Conservation (phyloP, 2,888 invertebrate species). For the Gisinianus flammeolus region DNA sequence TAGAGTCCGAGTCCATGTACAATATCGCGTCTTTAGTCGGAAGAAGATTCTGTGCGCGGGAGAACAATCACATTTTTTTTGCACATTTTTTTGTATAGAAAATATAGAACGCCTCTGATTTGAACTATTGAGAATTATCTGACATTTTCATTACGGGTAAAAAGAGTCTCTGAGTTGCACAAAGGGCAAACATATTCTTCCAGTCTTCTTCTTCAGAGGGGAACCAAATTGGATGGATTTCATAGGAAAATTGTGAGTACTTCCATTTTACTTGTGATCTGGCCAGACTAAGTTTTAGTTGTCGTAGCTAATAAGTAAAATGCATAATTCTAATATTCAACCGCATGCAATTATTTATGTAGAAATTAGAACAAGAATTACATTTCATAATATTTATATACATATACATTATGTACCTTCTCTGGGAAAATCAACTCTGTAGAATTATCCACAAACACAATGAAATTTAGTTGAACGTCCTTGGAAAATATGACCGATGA, state of each 20-base stretch:
- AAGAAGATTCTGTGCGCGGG: constrained; percentile 72
- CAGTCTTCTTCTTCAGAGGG: constrained; percentile 64
- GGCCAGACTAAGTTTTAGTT: too few relatives aligned
- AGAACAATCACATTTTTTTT: constrained; percentile 8
- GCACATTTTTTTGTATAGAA: not conserved
- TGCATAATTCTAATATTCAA: not conserved
- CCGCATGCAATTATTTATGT: too few relatives aligned
- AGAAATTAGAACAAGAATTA: too few relatives aligned
- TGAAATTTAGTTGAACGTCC: constrained; percentile 70
- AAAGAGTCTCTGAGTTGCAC: constrained; percentile 91
- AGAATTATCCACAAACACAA: constrained; percentile 79
- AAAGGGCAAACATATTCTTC: constrained; percentile 89
- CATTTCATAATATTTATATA: too few relatives aligned
- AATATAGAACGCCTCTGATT: not conserved
- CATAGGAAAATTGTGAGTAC: not conserved
- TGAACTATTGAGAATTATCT: too few relatives aligned
- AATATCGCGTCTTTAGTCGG: constrained; percentile 81
- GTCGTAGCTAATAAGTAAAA: not conserved
- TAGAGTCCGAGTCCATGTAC: constrained; percentile 90
- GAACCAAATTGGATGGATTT: not conserved
- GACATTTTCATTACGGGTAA: too few relatives aligned
- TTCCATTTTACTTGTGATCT: too few relatives aligned
- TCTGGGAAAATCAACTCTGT: constrained; percentile 60
- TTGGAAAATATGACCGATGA: constrained; percentile 80
- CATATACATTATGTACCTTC: too few relatives aligned